phyloP scores from a whole-genome alignment of 1,140 invertebrate species.

The Riptortus pedestris region DNA sequence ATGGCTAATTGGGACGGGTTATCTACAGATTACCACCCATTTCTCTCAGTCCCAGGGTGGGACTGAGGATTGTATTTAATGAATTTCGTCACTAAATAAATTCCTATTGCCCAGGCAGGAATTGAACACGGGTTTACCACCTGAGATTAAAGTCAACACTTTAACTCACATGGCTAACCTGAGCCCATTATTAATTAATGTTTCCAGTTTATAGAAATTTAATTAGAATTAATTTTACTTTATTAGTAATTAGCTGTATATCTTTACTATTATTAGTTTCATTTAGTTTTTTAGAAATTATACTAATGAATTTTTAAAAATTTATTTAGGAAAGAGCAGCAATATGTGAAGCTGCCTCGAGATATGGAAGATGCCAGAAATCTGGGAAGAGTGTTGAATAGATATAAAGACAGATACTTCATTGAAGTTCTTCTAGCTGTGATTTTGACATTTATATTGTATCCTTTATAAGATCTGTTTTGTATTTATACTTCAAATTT shows the following conservation, averaged over 20 bases:
- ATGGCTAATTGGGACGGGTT: too few relatives aligned
- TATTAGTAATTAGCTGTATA: not conserved
- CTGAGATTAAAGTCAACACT: too few relatives aligned
- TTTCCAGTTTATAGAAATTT: not conserved
- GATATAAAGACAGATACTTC: slow-evolving; percentile 92
- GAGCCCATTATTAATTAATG: too few relatives aligned
- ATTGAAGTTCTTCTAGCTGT: slow-evolving; percentile 81
- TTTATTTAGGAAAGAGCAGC: slow-evolving; percentile 77
- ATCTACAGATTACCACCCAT: too few relatives aligned
- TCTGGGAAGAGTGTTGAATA: slow-evolving; percentile 77
- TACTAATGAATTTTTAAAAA: slow-evolving; percentile 35
- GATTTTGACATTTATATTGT: slow-evolving; percentile 94
- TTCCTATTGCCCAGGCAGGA: too few relatives aligned
- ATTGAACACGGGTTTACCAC: too few relatives aligned
- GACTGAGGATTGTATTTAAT: too few relatives aligned
- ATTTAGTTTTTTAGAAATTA: not conserved
- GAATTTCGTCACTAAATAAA: too few relatives aligned
- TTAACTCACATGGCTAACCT: too few relatives aligned
- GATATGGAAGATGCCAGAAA: slow-evolving; percentile 95
- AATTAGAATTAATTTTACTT: not conserved
- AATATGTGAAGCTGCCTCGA: slow-evolving; percentile 81
- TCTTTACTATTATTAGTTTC: not conserved
- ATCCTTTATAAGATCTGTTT: slow-evolving; percentile 58
- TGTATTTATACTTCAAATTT: not conserved
- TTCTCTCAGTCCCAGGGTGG: too few relatives aligned